Evolutionary conservation across 2,797 vertebrate genomes (phyloP), one percentile per base, ranked within the genome.

Genomic region (Megalops cyprinoides): DNA sequence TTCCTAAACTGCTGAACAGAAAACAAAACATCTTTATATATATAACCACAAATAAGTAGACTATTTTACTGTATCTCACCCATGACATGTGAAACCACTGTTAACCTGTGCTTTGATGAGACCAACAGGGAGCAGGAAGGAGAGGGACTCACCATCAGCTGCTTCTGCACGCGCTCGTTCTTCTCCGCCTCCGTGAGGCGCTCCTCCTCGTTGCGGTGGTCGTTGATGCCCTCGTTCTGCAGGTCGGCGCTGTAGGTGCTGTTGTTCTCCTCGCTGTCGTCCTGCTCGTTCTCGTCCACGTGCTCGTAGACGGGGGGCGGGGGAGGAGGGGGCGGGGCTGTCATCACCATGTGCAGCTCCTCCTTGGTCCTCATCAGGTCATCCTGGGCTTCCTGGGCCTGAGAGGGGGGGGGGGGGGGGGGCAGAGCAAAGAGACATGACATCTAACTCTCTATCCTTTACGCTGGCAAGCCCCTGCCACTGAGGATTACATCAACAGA

Each of bases 101-200:
- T 51, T 8, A 23, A 18, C 39, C 9, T 14, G 44, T 44, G 67
- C 25, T 9, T 62, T 31, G 28, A 14, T 14, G 31, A 65, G 31
- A 9, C 15, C 37, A 46, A 8, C 23, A 23, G 44, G 20, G 71
- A 23, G n/a, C 12, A 5, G 39, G 8, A 5, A 62, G 9, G 1
- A 31, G 28, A 9, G 1, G 2, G n/a, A 23, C 95, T 94, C 89
- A 98, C 98, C 97, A 91, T 89, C 85, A 99, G 94, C 82, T 99
- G 97, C 67, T 88, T 95, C 93, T 98, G 97, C 74, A 99, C 96
- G 0, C 96, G 96, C 71, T 96, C 94, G 0, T 99, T 99, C 94
- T 98, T 99, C 93, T 97, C 95, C 0, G 96, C 96, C 89, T 99
- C 98, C 0, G 98, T 98, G 77, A 96, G 56, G 1, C 97, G 95